These are phyloP conservation scores for Chaunax sp. DNA, from an alignment of 2,797 vertebrate species.

Conservation along the genomic window DNA sequence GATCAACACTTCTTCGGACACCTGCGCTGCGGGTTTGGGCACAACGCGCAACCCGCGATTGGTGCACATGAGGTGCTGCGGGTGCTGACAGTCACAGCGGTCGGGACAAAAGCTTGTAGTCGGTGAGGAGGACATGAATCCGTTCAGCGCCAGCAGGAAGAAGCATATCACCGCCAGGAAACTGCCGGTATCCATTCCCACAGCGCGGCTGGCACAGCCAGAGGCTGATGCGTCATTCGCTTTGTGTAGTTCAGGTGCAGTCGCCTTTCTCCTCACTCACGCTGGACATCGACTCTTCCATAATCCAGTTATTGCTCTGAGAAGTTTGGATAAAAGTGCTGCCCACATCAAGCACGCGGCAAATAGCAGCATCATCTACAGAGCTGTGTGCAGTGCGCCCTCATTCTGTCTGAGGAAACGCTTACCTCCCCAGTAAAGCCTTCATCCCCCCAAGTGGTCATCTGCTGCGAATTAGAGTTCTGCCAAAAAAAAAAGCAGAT, in stretches of 20 bases:
- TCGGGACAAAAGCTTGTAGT: slow-evolving; percentile 86
- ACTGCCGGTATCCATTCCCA: slow-evolving; percentile 81
- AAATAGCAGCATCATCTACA: slow-evolving; percentile 28
- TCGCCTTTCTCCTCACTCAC: slow-evolving; percentile 42
- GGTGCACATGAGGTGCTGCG: slow-evolving; percentile 91
- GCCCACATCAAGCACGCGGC: slow-evolving; percentile 15
- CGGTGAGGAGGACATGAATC: slow-evolving; percentile 70
- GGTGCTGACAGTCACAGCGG: slow-evolving; percentile 92
- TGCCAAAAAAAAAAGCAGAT: slow-evolving; percentile 33
- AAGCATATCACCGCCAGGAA: slow-evolving; percentile 69
- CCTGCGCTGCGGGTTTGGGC: slow-evolving; percentile 80
- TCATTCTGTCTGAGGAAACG: slow-evolving; percentile 57
- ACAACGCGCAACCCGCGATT: slow-evolving; percentile 91
- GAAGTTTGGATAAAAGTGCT: slow-evolving; percentile 9
- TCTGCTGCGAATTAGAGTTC: slow-evolving; percentile 82
- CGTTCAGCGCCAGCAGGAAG: slow-evolving; percentile 60
- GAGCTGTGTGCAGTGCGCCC: slow-evolving; percentile 48
- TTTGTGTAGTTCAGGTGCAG: slow-evolving; percentile 60
- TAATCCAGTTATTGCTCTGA: slow-evolving; percentile 49
- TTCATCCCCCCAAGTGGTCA: slow-evolving; percentile 83
- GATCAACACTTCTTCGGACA: slow-evolving; percentile 85
- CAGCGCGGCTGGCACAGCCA: slow-evolving; percentile 46
- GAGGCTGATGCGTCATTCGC: slow-evolving; percentile 54
- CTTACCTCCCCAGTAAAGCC: slow-evolving; percentile 73
- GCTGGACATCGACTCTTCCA: slow-evolving; percentile 50